These are phyloP conservation scores for Mastomys natalensis DNA, from an alignment of 2,113 vertebrate species.

Conservation along the genomic window DNA sequence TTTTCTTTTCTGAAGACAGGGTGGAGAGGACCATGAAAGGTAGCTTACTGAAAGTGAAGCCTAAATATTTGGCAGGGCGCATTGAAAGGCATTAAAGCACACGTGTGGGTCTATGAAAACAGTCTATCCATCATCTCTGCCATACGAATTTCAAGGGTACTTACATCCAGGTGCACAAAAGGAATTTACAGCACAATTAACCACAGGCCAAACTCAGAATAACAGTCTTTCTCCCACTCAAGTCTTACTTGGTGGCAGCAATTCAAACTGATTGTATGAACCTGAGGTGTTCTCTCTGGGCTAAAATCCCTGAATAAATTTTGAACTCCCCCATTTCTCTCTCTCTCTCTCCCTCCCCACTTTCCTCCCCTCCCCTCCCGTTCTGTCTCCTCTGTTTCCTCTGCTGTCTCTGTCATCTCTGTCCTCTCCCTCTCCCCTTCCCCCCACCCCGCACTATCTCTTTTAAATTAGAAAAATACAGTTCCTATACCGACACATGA, in stretches of 20 bases:
- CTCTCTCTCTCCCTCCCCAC: background rate
- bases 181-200: constrained; percentile 60
- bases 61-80: constrained; percentile 53
- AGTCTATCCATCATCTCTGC: background rate
- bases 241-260: background rate
- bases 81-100: constrained; percentile 60
- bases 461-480: constrained; percentile 67
- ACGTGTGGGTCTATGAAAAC: constrained; percentile 32
- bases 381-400: too few relatives aligned
- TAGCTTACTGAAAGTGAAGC: constrained; percentile 58
- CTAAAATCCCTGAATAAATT: constrained; percentile 69
- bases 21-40: background rate
- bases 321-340: background rate
- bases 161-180: constrained; percentile 65
- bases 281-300: background rate
- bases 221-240: background rate
- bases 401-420: too few relatives aligned
- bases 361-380: background rate
- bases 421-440: too few relatives aligned
- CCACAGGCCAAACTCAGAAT: constrained; percentile 40
- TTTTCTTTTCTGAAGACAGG: background rate
- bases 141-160: constrained; percentile 47
- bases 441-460: too few relatives aligned
- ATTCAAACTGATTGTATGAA: constrained; percentile 51
- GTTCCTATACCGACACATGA: constrained; percentile 73